phyloP scores from a whole-genome alignment of 2,888 invertebrate species.

The Drosophila maculinotata region DNA sequence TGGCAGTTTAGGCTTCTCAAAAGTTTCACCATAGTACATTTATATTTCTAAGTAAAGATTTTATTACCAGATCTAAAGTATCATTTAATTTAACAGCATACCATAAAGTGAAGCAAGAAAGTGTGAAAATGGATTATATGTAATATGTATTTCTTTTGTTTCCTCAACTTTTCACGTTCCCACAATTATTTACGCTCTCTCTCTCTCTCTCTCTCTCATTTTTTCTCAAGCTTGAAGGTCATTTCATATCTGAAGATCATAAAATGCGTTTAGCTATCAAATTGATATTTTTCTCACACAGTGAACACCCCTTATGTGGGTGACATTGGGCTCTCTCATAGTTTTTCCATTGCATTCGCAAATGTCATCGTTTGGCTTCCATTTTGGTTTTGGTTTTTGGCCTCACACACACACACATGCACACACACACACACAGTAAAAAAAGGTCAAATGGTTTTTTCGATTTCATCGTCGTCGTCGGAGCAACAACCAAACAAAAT shows the following conservation, averaged over 20 bases:
- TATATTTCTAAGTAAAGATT: no score
- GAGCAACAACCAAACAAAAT: constrained; percentile 64
- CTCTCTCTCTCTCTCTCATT: background rate
- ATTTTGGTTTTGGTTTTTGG: constrained; percentile 28
- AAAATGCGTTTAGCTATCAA: constrained; percentile 11
- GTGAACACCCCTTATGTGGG: constrained; percentile 38
- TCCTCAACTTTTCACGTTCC: constrained; percentile 5
- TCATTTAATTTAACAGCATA: background rate
- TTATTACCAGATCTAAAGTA: background rate
- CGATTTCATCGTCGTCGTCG: constrained; percentile 44
- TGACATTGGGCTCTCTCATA: constrained; percentile 44
- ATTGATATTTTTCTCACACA: background rate
- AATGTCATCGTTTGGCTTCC: constrained; percentile 56
- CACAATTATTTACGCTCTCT: constrained; percentile 21
- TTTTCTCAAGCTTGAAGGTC: constrained; percentile 12
- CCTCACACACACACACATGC: constrained; percentile 7
- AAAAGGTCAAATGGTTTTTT: constrained; percentile 66
- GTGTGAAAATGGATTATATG: constrained; percentile 33
- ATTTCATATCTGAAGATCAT: constrained; percentile 4
- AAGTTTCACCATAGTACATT: no score
- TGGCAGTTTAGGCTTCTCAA: background rate
- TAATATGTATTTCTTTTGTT: constrained; percentile 9
- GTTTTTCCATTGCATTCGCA: constrained; percentile 43
- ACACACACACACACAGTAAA: constrained; percentile 10
- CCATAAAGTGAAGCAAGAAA: constrained; percentile 14